phyloP scores from a whole-genome alignment of 2,113 vertebrate genomes.

The Numenius arquata region DNA sequence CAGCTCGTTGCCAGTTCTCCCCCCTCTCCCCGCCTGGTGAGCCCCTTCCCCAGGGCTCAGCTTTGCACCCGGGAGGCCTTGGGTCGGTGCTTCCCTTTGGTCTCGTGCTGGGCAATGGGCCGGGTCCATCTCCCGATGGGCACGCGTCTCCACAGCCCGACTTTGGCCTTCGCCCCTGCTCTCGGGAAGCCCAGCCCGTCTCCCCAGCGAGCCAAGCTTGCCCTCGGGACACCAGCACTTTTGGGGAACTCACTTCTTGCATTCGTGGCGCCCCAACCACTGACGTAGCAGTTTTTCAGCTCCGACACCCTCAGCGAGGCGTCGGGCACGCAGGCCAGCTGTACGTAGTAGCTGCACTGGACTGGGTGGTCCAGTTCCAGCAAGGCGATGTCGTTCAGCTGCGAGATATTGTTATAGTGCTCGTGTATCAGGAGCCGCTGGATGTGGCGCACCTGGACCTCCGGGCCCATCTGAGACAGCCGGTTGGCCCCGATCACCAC shows the following conservation, averaged over 20 bases:
- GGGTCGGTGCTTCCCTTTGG: too few species aligned
- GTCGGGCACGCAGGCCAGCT: too few species aligned
- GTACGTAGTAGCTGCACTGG: background rate
- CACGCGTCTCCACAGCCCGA: too few species aligned
- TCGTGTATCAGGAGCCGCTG: background rate
- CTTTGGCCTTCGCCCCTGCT: too few species aligned
- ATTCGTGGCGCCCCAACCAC: too few species aligned
- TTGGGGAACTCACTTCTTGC: too few species aligned
- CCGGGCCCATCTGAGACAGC: background rate
- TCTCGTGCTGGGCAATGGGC: background rate
- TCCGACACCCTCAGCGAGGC: too few species aligned
- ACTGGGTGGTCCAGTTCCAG: background rate
- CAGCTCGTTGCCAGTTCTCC: background rate
- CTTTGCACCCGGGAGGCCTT: background rate
- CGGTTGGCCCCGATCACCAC: background rate
- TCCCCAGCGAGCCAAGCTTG: too few species aligned
- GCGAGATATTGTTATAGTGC: background rate
- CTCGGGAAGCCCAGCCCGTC: too few species aligned
- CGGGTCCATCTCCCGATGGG: background rate
- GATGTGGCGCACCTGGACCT: too few species aligned
- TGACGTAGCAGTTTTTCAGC: too few species aligned
- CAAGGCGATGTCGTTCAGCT: background rate
- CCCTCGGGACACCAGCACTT: too few species aligned
- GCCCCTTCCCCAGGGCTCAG: background rate
- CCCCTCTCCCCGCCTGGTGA: background rate